Evolutionary conservation across 2,888 invertebrate species (phyloP).

Genomic region (Seladonia tumulorum): DNA sequence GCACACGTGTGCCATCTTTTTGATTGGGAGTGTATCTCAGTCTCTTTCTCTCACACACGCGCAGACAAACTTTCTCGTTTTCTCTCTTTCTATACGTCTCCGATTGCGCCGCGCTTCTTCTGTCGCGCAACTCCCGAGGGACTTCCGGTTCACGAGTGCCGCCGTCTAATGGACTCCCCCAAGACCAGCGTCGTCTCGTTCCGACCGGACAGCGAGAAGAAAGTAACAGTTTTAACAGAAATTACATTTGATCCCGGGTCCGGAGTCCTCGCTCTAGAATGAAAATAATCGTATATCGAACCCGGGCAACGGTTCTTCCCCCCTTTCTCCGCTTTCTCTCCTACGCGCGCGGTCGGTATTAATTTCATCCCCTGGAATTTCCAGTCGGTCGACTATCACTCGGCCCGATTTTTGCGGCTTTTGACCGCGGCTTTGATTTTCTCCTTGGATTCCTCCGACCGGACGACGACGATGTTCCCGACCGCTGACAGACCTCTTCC

Average conservation of each 20-base stretch:
- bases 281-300: constrained; percentile 50
- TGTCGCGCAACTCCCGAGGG: constrained; percentile 70
- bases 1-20: not conserved
- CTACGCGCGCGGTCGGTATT: constrained; percentile 41
- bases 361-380: constrained; percentile 60
- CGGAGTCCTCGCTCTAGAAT: constrained; percentile 6
- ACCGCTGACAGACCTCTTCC: not conserved
- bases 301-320: not conserved
- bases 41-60: constrained; percentile 43
- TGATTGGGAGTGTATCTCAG: constrained; percentile 7
- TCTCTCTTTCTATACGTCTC: constrained; percentile 31
- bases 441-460: constrained; percentile 16
- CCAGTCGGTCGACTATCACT: constrained; percentile 24
- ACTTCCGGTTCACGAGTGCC: constrained; percentile 75
- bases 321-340: not conserved
- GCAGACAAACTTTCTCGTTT: too few species aligned
- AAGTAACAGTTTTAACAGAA: constrained; percentile 76
- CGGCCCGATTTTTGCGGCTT: not conserved
- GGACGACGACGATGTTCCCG: not conserved
- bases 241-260: constrained; percentile 74
- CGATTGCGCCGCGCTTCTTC: constrained; percentile 55
- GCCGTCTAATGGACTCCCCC: constrained; percentile 74
- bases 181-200: constrained; percentile 67
- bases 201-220: constrained; percentile 65
- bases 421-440: constrained; percentile 44